Percentiles rank a stretch among this genome's conserved stretches.
phyloP scores from a whole-genome alignment of 2,888 invertebrate species.

The Spodoptera picta region DNA sequence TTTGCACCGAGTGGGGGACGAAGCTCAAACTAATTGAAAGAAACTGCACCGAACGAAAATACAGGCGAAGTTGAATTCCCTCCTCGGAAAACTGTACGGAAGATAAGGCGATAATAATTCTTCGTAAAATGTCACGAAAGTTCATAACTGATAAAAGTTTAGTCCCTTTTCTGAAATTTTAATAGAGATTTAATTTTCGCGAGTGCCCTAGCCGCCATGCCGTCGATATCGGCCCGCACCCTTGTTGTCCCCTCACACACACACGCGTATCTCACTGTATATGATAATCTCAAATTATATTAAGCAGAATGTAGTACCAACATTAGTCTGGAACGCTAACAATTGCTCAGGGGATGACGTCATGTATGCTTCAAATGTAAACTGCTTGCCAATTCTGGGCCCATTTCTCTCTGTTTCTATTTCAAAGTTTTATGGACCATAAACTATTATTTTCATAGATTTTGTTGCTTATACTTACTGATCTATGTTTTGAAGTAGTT shows the following conservation, averaged over 20 bases:
- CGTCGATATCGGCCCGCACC: conserved; percentile 64
- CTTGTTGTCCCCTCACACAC: conserved; percentile 25
- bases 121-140: conserved; percentile 86
- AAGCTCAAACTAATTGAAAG: conserved; percentile 72
- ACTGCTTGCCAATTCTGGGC: conserved; percentile 17
- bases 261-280: conserved; percentile 4
- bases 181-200: conserved; percentile 86
- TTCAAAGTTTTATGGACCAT: conserved; percentile 12
- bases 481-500: no score
- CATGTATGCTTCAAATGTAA: conserved; percentile 26
- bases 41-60: conserved; percentile 78
- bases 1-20: conserved; percentile 51
- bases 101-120: conserved; percentile 88
- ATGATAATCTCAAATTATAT: conserved; percentile 15
- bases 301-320: conserved; percentile 17
- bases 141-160: conserved; percentile 88
- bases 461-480: no score
- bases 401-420: conserved; percentile 22
- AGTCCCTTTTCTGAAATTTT: conserved; percentile 85
- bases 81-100: conserved; percentile 72
- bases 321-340: conserved; percentile 7
- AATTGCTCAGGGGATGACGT: conserved; percentile 29
- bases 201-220: conserved; percentile 67
- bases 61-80: conserved; percentile 74
- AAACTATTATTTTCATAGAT: conserved; percentile 5